A percentile compares a stretch with the other conserved stretches of the same genome.
Evolutionary conservation across 2,888 invertebrate genomes (phyloP).

Genomic region (Orchesella flavescens): DNA sequence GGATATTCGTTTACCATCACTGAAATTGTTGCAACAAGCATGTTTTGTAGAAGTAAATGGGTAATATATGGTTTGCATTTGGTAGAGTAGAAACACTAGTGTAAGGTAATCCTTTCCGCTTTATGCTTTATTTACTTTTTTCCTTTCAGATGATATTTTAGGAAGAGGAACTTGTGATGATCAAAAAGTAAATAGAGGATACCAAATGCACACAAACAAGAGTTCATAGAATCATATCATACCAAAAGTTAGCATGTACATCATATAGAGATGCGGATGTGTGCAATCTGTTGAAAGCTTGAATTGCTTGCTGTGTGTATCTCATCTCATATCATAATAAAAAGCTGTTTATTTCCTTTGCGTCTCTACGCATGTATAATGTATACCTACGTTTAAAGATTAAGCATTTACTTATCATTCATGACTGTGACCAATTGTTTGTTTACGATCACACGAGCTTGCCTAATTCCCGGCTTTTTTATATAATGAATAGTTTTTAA

Average conservation of each 20-base stretch:
- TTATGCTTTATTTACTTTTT: constrained; percentile 46
- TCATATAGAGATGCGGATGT: too few relatives aligned
- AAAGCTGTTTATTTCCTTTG: too few relatives aligned
- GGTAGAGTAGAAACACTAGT: background rate
- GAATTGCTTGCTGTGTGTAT: too few relatives aligned
- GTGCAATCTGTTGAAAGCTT: too few relatives aligned
- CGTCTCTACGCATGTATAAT: too few relatives aligned
- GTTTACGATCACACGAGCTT: background rate
- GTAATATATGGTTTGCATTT: constrained; percentile 16
- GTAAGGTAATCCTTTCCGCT: constrained; percentile 52
- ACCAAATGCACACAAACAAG: background rate
- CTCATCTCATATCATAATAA: too few relatives aligned
- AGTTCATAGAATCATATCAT: constrained; percentile 5
- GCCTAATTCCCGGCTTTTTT: too few relatives aligned
- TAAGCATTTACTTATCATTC: too few relatives aligned
- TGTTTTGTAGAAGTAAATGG: background rate
- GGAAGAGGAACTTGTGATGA: constrained; percentile 22
- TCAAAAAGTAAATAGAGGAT: constrained; percentile 18
- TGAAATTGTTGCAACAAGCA: too few relatives aligned
- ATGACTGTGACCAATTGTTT: too few relatives aligned
- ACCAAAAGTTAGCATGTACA: background rate
- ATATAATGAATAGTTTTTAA: constrained; percentile 11
- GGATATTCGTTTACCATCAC: too few relatives aligned
- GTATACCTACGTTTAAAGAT: too few relatives aligned
- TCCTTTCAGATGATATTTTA: constrained; percentile 10